These are phyloP conservation scores for Drosophila parthenogenetica DNA, from an alignment of 2,888 invertebrate genomes.

Conservation along the genomic window DNA sequence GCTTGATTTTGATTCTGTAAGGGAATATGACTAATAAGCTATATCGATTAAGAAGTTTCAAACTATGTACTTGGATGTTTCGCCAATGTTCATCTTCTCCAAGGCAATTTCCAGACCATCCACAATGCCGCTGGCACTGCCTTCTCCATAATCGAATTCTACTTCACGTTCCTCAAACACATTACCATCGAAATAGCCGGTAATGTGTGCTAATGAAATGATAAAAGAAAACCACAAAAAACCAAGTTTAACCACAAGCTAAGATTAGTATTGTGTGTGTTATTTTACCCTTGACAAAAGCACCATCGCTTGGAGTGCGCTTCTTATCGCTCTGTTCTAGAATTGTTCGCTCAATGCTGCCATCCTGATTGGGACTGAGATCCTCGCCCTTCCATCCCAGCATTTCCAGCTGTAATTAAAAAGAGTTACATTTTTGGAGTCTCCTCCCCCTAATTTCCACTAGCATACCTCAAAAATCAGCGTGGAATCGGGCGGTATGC, in stretches of 20 bases:
- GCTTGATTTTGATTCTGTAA: constrained; percentile 88
- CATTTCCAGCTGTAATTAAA: constrained; percentile 91
- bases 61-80: constrained; percentile 87
- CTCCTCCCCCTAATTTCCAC: background rate
- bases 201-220: constrained; percentile 71
- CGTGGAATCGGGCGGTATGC: constrained; percentile 94
- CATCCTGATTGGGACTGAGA: constrained; percentile 93
- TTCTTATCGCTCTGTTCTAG: constrained; percentile 90
- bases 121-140: constrained; percentile 90
- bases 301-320: constrained; percentile 92
- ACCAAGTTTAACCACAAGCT: constrained; percentile 8
- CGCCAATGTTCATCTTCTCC: constrained; percentile 92
- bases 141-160: constrained; percentile 94
- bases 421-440: no score
- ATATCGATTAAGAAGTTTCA: background rate
- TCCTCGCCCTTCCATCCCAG: constrained; percentile 95
- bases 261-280: background rate
- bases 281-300: constrained; percentile 91
- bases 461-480: constrained; percentile 92
- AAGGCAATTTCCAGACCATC: constrained; percentile 93
- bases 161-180: constrained; percentile 91
- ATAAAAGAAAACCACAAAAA: background rate
- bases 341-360: constrained; percentile 91
- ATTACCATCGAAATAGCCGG: constrained; percentile 72
- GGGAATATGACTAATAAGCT: background rate